A percentile compares a stretch with the other conserved stretches of the same genome.
Conservation (phyloP, 2,113 vertebrate genomes). For the Ceuthmochares aereus region DNA sequence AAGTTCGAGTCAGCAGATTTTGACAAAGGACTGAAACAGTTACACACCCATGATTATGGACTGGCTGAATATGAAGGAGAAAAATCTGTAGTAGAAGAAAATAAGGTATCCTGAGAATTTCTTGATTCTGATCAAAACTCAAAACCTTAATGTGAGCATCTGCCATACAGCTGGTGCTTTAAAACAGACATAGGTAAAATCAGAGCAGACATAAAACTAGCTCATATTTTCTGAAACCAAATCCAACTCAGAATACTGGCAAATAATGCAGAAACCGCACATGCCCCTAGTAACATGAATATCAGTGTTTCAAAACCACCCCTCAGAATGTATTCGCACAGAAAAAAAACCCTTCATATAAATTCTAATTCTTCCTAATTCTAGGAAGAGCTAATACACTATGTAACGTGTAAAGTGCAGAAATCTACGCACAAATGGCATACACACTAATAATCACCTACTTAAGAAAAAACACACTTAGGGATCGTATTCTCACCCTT, state of each 20-base stretch:
- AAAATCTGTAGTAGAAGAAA: neutral
- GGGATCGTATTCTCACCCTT: constrained; percentile 59
- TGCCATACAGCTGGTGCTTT: neutral
- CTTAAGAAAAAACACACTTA: constrained; percentile 65
- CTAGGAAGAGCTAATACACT: constrained; percentile 5
- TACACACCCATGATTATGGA: neutral
- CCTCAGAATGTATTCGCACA: neutral
- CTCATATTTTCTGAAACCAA: constrained; percentile 13
- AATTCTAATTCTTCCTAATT: too few species aligned
- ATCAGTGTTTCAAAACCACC: neutral
- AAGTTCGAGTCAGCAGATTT: neutral
- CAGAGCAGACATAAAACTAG: neutral
- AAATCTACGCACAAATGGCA: neutral
- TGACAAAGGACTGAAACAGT: neutral
- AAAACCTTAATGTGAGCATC: neutral
- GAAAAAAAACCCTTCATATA: neutral
- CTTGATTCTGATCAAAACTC: neutral
- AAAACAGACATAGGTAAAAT: neutral
- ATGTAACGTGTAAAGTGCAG: neutral
- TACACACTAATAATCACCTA: constrained; percentile 70
- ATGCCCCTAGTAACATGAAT: neutral
- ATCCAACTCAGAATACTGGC: neutral
- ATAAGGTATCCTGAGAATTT: neutral
- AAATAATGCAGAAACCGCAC: neutral
- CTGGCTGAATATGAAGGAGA: neutral